Evolutionary conservation across 2,113 vertebrate genomes (phyloP).

Genomic region (Cettia cetti): DNA sequence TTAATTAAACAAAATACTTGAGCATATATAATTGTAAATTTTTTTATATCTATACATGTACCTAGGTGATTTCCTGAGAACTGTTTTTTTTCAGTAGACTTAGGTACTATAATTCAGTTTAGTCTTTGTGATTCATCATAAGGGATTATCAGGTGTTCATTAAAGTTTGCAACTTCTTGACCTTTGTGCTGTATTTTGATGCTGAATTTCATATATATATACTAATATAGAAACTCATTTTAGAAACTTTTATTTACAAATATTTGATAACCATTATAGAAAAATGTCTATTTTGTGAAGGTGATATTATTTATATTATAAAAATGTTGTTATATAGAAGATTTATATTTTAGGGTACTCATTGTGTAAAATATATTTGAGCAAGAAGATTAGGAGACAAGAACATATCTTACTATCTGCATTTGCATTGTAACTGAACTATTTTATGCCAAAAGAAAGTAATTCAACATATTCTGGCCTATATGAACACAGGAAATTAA

Average conservation of each 20-base stretch:
- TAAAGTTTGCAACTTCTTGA: not conserved
- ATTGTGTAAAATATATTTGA: not conserved
- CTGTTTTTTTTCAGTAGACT: not conserved
- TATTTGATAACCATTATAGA: not conserved
- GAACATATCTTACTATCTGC: not conserved
- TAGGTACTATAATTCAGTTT: not conserved
- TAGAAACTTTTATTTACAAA: not conserved
- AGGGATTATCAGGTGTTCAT: not conserved
- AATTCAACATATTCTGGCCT: not conserved
- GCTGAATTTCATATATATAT: not conserved
- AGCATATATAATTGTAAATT: not conserved
- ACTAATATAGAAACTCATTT: not conserved
- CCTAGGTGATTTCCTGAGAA: not conserved
- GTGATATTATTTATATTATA: not conserved
- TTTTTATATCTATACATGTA: not conserved
- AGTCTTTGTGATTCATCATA: not conserved
- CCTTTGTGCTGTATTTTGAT: not conserved
- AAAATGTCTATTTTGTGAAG: not conserved
- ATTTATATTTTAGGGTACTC: not conserved
- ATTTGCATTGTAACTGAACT: not conserved
- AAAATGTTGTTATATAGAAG: not conserved
- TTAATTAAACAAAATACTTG: not conserved
- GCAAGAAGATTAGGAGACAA: not conserved
- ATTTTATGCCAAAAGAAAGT: not conserved
- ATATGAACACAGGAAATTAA: conserved; percentile 14